A percentile compares a stretch with the other conserved stretches of the same genome.
Evolutionary conservation across 2,797 vertebrate genomes (phyloP).

Genomic region (Coilia nasus): DNA sequence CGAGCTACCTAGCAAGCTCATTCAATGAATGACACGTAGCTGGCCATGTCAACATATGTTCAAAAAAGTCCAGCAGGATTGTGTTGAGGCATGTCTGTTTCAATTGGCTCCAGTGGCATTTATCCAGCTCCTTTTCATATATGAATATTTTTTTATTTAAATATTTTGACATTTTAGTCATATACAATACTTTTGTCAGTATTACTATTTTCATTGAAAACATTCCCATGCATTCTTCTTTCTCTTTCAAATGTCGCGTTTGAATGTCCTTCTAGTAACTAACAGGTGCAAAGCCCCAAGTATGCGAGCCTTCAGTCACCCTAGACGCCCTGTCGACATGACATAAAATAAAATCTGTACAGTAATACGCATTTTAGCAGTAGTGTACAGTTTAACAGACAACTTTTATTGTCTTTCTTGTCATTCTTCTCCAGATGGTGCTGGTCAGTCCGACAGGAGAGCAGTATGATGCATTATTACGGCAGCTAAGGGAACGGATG

Average conservation of each 20-base stretch:
- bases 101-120: not conserved
- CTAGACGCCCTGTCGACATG: not conserved
- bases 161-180: not conserved
- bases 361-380: not conserved
- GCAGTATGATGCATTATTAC: constrained; percentile 91
- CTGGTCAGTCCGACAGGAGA: constrained; percentile 92
- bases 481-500: constrained; percentile 86
- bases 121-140: not conserved
- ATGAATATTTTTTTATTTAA: not conserved
- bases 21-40: constrained; percentile 67
- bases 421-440: constrained; percentile 75
- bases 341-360: not conserved
- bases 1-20: constrained; percentile 41
- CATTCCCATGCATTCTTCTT: not conserved
- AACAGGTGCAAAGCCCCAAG: not conserved
- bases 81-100: not conserved
- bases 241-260: not conserved
- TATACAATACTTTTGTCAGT: too few relatives aligned
- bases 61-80: constrained; percentile 18
- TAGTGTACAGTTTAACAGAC: not conserved
- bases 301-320: not conserved
- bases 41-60: constrained; percentile 37
- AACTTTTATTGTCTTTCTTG: not conserved
- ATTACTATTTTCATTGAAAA: too few relatives aligned
- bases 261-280: not conserved